These are phyloP conservation scores for Pseudomyrmex cubaensis DNA, from an alignment of 1,140 invertebrate genomes.

Conservation along the genomic window DNA sequence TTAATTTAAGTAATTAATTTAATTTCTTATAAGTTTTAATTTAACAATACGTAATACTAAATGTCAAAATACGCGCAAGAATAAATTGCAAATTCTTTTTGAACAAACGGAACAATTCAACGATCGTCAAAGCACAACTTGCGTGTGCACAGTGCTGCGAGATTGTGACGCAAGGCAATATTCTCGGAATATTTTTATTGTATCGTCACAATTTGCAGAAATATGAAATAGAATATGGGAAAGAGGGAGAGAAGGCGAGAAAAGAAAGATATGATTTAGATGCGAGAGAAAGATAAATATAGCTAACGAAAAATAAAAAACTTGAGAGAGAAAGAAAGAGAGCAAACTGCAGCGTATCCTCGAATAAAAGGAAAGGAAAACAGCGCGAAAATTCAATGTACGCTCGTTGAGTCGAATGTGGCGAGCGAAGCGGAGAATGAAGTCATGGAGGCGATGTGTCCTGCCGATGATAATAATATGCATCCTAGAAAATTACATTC, in stretches of 20 bases:
- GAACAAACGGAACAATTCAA: neutral
- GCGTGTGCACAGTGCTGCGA: neutral
- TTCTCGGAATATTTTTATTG: neutral
- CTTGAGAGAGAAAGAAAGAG: neutral
- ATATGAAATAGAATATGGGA: constrained; percentile 8
- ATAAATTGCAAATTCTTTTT: neutral
- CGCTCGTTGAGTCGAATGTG: constrained; percentile 39
- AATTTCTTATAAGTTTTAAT: too few relatives aligned
- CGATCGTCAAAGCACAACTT: neutral
- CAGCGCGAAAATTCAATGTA: constrained; percentile 41
- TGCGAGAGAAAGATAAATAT: constrained; percentile 50
- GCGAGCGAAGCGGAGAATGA: constrained; percentile 35
- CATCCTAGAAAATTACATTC: constrained; percentile 72
- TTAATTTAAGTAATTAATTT: too few relatives aligned
- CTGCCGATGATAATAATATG: constrained; percentile 67
- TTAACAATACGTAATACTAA: too few relatives aligned
- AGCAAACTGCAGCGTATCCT: constrained; percentile 32
- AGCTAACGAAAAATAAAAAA: constrained; percentile 8
- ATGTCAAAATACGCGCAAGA: neutral
- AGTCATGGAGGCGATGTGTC: constrained; percentile 24
- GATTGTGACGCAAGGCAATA: neutral
- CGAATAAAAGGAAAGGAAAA: constrained; percentile 52
- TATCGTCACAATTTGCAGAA: constrained; percentile 11
- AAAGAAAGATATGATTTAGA: constrained; percentile 9
- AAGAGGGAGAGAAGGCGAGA: neutral